Evolutionary conservation across 2,113 vertebrate species (phyloP), one percentile per base, ranked within the genome.

Genomic region (Casuarius casuarius): DNA sequence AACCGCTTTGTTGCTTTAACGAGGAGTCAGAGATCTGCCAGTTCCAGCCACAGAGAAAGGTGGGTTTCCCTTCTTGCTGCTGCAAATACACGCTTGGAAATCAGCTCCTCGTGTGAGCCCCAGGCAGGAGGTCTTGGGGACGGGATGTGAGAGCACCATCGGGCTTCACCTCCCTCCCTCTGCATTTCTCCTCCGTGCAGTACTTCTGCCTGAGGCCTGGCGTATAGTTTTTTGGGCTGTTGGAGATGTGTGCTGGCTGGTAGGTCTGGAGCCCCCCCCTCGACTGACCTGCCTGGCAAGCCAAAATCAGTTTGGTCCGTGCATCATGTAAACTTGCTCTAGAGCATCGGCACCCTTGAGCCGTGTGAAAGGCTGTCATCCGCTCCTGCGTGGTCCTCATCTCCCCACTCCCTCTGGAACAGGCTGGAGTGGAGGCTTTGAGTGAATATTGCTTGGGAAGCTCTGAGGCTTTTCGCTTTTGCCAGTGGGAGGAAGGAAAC

Each of bases 341-440:
- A 1, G 72, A 40, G 49, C 58, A 33, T 12, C 48, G 10, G n/a
- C 58, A 52, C 65, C 70, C 51, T 20, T 6, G 8, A 12, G 49
- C 49, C 12, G 28, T 15, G 63, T 12, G 46, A 49, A 74, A 35
- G 15, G 5, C 35, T 15, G 0, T 7, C 65, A 8, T 5, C 12
- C 8, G 0, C 65, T 31, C n/a, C 7, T 5, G 21, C 22, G n/a
- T 1, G 0, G 4, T 46, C 78, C 67, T 13, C 9, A 7, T 29
- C 44, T 40, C 59, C 48, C 7, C 8, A 20, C 46, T 62, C 61
- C 67, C 19, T 44, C 0, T 2, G 68, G 68, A 67, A n/a, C 4
- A 7, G 46, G 48, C 74, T 84, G 61, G 9, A 33, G 22, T 4
- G 3, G 52, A 26, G 74, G 54, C 2, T 16, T 68, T 63, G 28